Conservation (phyloP, 2,113 vertebrate genomes). For the Muntiacus muntjak region DNA sequence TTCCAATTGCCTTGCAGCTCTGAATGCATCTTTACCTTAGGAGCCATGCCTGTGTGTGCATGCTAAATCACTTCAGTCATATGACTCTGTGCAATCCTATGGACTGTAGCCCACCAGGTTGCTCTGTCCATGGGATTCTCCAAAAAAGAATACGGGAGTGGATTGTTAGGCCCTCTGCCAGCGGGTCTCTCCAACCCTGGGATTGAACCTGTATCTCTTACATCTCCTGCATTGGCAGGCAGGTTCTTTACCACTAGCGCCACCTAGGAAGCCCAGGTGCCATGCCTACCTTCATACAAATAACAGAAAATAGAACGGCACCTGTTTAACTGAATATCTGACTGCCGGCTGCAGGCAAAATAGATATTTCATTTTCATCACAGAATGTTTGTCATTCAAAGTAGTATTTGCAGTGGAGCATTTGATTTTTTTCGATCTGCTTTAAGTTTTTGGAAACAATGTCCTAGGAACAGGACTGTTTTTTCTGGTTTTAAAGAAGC, state of each 20-base stretch:
- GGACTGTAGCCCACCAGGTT: neutral
- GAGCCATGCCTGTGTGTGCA: neutral
- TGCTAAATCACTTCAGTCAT: neutral
- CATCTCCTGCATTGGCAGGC: neutral
- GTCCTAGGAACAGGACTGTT: neutral
- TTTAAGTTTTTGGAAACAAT: conserved; percentile 10
- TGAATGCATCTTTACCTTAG: neutral
- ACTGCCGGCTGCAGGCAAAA: neutral
- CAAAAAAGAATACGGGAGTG: neutral
- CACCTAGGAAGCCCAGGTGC: neutral
- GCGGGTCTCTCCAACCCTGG: neutral
- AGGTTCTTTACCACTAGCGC: neutral
- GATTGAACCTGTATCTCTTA: neutral
- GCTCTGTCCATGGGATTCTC: neutral
- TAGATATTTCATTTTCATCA: neutral
- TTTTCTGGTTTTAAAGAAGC: neutral
- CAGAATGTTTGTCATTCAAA: neutral
- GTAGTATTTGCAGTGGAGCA: neutral
- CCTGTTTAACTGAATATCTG: neutral
- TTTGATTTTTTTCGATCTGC: neutral
- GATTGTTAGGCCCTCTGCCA: neutral
- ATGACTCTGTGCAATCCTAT: neutral
- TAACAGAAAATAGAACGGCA: neutral
- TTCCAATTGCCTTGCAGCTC: neutral
- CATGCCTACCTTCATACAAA: neutral